Evolutionary conservation across 1,140 invertebrate species (phyloP).

Genomic region (Thrips palmi): DNA sequence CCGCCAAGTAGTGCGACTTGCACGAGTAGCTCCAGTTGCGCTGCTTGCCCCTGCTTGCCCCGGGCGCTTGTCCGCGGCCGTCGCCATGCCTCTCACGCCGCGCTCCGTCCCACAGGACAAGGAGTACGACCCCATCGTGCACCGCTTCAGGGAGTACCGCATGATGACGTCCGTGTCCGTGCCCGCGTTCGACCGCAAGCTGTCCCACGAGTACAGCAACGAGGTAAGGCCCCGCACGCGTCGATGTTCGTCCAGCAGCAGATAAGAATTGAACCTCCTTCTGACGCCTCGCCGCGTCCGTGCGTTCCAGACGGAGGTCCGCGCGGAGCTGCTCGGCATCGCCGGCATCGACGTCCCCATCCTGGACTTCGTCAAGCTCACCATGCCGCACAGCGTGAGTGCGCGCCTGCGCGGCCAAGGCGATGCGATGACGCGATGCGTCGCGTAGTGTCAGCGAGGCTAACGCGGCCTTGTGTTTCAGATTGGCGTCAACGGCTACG

Average conservation of each 20-base stretch:
- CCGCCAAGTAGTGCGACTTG: too few relatives aligned
- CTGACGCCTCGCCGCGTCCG: too few relatives aligned
- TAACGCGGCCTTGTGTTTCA: constrained; percentile 23
- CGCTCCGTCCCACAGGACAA: too few relatives aligned
- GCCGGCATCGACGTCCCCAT: constrained; percentile 89
- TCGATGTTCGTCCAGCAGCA: not conserved
- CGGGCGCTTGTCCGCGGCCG: too few relatives aligned
- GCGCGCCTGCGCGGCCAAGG: too few relatives aligned
- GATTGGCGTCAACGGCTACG: constrained; percentile 89
- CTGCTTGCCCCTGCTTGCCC: too few relatives aligned
- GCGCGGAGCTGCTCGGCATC: constrained; percentile 71
- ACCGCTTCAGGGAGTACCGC: constrained; percentile 32
- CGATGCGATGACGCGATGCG: too few relatives aligned
- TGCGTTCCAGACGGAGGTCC: constrained; percentile 25
- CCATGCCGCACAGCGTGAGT: constrained; percentile 53
- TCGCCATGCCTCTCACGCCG: too few relatives aligned
- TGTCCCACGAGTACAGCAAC: constrained; percentile 33
- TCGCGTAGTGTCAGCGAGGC: not conserved
- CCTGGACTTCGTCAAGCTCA: constrained; percentile 68
- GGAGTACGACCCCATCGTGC: too few relatives aligned
- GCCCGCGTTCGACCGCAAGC: constrained; percentile 61
- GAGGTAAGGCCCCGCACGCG: constrained; percentile 19
- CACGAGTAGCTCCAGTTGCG: too few relatives aligned
- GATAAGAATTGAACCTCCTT: not conserved
- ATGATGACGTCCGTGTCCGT: constrained; percentile 70